Conservation (phyloP, 1,140 invertebrate genomes). For the Acyrthosiphon pisum region DNA sequence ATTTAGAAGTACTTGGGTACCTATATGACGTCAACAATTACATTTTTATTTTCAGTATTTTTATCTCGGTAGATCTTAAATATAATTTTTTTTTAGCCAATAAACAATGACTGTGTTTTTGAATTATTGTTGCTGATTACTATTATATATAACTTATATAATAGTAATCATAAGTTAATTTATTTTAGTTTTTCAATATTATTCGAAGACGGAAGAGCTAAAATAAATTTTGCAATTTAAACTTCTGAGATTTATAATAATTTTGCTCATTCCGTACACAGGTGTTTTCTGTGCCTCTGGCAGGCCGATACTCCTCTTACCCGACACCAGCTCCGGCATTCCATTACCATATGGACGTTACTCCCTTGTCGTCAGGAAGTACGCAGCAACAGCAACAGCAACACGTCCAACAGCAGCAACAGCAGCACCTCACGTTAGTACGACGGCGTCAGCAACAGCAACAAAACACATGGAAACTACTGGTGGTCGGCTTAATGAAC, state of each 20-base stretch:
- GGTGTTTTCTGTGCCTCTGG: slow-evolving; percentile 77
- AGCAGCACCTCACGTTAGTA: slow-evolving; percentile 22
- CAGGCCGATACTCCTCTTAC: slow-evolving; percentile 73
- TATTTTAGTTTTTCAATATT: neutral
- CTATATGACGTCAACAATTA: no score
- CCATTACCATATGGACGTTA: neutral
- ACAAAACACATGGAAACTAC: slow-evolving; percentile 88
- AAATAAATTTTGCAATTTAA: neutral
- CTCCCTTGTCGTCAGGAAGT: neutral
- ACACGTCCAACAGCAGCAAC: slow-evolving; percentile 3
- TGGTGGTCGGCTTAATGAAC: slow-evolving; percentile 78
- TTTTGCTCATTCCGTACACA: slow-evolving; percentile 59
- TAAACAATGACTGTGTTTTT: neutral
- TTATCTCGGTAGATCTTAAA: neutral
- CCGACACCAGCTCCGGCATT: neutral
- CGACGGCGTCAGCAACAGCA: slow-evolving; percentile 62
- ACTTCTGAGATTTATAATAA: neutral
- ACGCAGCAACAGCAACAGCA: neutral
- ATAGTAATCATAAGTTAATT: neutral
- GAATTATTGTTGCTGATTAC: neutral
- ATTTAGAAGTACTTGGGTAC: no score
- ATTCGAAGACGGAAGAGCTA: neutral
- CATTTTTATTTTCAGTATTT: neutral
- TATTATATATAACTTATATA: no score
- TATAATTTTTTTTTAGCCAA: neutral